Percentiles rank a stretch among this genome's conserved stretches.
Conservation (phyloP, 1,140 invertebrate species). For the Subanguina moxae region DNA sequence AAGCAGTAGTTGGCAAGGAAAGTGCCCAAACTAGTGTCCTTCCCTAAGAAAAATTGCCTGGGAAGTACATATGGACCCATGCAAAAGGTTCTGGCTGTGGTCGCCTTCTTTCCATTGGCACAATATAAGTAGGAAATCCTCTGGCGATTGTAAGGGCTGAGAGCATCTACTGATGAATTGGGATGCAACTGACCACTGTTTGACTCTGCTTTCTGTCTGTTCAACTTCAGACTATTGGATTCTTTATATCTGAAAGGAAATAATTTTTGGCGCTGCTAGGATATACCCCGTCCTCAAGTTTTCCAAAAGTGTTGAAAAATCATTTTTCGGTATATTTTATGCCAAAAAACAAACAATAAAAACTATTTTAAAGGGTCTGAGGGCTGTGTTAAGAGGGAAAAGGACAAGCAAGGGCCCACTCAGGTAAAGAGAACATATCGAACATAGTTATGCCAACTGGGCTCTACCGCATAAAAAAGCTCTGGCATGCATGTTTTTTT, state of each 20-base stretch:
- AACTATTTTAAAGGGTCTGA: too few species aligned
- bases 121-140: slow-evolving; percentile 81
- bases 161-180: slow-evolving; percentile 67
- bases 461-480: too few species aligned
- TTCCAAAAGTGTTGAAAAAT: too few species aligned
- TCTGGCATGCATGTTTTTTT: too few species aligned
- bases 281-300: background rate
- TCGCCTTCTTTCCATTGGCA: slow-evolving; percentile 77
- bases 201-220: slow-evolving; percentile 3
- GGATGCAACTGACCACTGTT: background rate
- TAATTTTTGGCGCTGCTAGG: too few species aligned
- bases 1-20: slow-evolving; percentile 68
- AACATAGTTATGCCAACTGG: too few species aligned
- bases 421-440: too few species aligned
- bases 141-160: slow-evolving; percentile 83
- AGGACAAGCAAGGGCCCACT: too few species aligned
- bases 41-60: slow-evolving; percentile 60
- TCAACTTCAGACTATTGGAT: slow-evolving; percentile 3
- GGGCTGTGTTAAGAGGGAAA: too few species aligned
- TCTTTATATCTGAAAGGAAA: slow-evolving; percentile 3
- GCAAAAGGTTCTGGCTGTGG: slow-evolving; percentile 61
- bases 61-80: slow-evolving; percentile 64
- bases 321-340: background rate
- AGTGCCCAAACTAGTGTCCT: slow-evolving; percentile 87
- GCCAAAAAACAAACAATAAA: too few species aligned